Conservation (phyloP, 2,797 vertebrate genomes). For the Oceanodroma leucorhoa region DNA sequence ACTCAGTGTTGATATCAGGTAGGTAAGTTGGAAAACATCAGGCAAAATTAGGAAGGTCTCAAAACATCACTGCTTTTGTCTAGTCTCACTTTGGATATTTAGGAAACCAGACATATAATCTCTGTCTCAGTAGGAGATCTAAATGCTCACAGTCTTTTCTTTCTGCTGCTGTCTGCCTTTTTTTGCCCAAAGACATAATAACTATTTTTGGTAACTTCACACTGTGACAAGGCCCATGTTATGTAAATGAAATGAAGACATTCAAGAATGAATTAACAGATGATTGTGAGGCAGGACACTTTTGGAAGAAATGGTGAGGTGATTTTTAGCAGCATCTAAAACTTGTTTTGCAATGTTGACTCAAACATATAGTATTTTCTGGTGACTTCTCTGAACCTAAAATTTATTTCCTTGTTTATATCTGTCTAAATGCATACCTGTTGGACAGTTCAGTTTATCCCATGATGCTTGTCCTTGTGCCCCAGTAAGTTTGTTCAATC, state of each 20-base stretch:
- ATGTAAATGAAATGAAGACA: conserved; percentile 64
- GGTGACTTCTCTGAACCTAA: not conserved
- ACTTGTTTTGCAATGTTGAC: not conserved
- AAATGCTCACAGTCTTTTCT: conserved; percentile 39
- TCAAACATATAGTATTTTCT: not conserved
- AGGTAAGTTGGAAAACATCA: not conserved
- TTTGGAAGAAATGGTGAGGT: not conserved
- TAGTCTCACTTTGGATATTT: conserved; percentile 47
- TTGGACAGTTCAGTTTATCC: not conserved
- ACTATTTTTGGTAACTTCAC: conserved; percentile 71
- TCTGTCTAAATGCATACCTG: not conserved
- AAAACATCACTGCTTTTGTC: conserved; percentile 29
- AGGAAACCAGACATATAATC: conserved; percentile 69
- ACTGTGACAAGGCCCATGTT: conserved; percentile 61
- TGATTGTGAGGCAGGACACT: conserved; percentile 15
- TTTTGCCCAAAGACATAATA: conserved; percentile 64
- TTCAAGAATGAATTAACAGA: conserved; percentile 49
- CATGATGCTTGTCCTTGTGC: not conserved
- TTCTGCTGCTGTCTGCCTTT: conserved; percentile 48
- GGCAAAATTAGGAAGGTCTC: conserved; percentile 14
- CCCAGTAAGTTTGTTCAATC: not conserved
- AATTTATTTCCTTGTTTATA: not conserved
- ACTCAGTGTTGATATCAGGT: not conserved
- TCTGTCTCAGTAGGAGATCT: conserved; percentile 54
- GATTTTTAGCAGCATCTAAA: conserved; percentile 26